Evolutionary conservation across 2,113 vertebrate species (phyloP).

Genomic region (Amphiprion ocellaris): DNA sequence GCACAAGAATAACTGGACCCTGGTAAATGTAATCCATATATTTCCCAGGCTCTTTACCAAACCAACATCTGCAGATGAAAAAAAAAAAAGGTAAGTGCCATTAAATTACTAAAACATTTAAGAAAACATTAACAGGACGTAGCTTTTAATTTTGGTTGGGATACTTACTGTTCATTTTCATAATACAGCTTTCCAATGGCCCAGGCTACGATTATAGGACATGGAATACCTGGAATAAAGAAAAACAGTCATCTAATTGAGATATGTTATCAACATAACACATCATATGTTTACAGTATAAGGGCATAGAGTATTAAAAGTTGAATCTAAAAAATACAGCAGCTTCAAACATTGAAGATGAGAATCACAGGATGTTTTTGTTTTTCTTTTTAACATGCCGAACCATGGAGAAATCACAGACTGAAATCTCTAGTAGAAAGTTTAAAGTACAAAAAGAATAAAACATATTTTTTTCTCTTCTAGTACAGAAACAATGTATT

Average conservation of each 20-base stretch:
- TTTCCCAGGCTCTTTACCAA: conserved; percentile 96
- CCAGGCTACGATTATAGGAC: conserved; percentile 94
- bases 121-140: background rate
- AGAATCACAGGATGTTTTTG: too few relatives aligned
- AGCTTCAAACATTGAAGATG: too few relatives aligned
- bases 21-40: conserved; percentile 98
- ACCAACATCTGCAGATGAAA: conserved; percentile 91
- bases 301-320: background rate
- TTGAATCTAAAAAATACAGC: too few relatives aligned
- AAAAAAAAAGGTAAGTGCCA: conserved; percentile 2
- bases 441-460: background rate
- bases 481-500: background rate
- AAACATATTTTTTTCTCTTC: background rate
- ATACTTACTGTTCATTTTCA: conserved; percentile 94
- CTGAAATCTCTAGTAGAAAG: background rate
- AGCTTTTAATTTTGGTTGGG: background rate
- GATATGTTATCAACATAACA: background rate
- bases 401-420: background rate
- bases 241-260: background rate
- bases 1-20: conserved; percentile 96
- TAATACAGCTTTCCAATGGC: conserved; percentile 92
- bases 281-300: background rate
- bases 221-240: conserved; percentile 89
- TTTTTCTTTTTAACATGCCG: too few relatives aligned
- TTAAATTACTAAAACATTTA: background rate